These are phyloP conservation scores for Amblyornis subalaris DNA, from an alignment of 2,113 vertebrate genomes.

Conservation along the genomic window DNA sequence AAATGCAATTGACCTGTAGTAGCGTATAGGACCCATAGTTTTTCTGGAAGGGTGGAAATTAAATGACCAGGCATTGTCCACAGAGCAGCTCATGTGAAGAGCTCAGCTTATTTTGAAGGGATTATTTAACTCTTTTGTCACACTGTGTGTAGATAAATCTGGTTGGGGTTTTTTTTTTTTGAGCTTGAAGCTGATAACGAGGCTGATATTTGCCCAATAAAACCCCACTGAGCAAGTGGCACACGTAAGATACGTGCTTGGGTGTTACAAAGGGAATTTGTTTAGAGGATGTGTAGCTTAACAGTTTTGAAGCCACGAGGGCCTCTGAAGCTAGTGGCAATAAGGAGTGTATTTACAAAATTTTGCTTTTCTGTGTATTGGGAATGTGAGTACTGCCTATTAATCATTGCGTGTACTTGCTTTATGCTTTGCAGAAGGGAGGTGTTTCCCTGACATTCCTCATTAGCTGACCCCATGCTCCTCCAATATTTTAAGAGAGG, in stretches of 20 bases:
- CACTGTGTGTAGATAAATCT: not conserved
- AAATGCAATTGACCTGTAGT: fast-evolving
- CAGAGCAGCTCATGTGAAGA: not conserved
- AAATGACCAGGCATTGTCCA: not conserved
- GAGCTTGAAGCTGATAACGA: not conserved
- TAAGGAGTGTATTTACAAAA: not conserved
- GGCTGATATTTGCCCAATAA: not conserved
- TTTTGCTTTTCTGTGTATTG: not conserved
- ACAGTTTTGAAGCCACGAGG: not conserved
- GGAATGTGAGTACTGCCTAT: not conserved
- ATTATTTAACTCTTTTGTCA: not conserved
- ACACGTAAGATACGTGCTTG: fast-evolving
- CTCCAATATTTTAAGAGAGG: not conserved
- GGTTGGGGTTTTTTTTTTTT: not conserved
- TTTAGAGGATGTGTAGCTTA: not conserved
- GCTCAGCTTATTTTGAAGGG: not conserved
- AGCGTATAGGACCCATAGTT: not conserved
- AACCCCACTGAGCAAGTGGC: not conserved
- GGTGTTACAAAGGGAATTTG: not conserved
- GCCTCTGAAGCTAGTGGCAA: not conserved
- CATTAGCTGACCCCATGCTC: not conserved
- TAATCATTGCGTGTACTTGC: not conserved
- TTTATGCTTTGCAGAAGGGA: not conserved
- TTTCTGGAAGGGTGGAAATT: not conserved
- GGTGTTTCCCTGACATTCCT: not conserved